Evolutionary conservation across 2,113 vertebrate species (phyloP), one percentile per base, ranked within the genome.

Genomic region (Chroicocephalus ridibundus): DNA sequence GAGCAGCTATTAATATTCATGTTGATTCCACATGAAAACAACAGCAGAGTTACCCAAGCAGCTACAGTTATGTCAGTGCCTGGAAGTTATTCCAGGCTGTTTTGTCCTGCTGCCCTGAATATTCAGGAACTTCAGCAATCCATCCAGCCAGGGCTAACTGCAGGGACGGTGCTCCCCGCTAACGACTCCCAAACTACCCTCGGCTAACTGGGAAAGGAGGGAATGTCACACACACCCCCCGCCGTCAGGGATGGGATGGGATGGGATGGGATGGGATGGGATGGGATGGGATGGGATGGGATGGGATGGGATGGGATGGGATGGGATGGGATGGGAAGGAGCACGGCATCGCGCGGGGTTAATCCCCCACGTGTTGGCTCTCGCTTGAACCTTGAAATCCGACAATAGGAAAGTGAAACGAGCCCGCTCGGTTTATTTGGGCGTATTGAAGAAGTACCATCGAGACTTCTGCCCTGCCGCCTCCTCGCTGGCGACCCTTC

Each of bases 1-100:
- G 84, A 86, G 80, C 51, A 88, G 58, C 86, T 95, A 91, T 95
- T 93, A 93, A 95, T 88, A 96, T 88, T 92, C 81, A 77, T 61
- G 62, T 82, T 84, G 71, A 78, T 94, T 88, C 86, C 72, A 79
- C 94, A 77, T 24, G 82, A 91, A 88, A 93, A 86, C 83, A 92
- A 84, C 83, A 77, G 86, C 36, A 71, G 72, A 78, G 89, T 49
- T 74, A 87, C 79, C 76, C 47, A 31, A 86, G 90, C 82, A 77
- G 88, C 92, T 95, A 86, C 79, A 84, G 49, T 86, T 93, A 92
- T 90, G 92, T 70, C 86, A 96, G 88, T 42, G 40, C 82, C 62
- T 78, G 87, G 90, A 91, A 95, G 89, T 88, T 96, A 85, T 89
- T 96, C 88, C 88, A 86, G 60, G 66, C 81, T 92, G 90, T 80